These are phyloP conservation scores for Pitta sordida DNA, from an alignment of 2,113 vertebrate species.

Conservation along the genomic window DNA sequence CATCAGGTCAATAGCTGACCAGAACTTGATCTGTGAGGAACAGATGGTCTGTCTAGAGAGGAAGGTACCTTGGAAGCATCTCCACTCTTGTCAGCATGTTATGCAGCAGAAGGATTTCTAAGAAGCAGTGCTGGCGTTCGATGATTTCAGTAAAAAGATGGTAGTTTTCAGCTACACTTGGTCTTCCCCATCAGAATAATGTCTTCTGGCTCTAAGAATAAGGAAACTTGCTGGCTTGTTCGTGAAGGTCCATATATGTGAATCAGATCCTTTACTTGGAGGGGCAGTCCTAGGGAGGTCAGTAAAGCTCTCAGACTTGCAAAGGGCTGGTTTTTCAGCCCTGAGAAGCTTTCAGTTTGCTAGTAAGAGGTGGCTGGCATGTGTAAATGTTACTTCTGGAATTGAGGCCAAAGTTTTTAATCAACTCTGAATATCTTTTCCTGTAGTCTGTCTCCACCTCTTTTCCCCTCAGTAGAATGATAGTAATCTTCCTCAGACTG, in stretches of 20 bases:
- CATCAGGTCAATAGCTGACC: not conserved
- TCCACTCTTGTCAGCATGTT: not conserved
- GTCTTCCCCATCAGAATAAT: not conserved
- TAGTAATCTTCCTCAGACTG: not conserved
- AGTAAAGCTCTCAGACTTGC: not conserved
- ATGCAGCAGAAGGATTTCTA: not conserved
- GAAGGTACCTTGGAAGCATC: not conserved
- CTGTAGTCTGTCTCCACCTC: not conserved
- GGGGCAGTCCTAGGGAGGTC: not conserved
- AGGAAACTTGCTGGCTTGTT: not conserved
- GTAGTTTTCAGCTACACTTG: not conserved
- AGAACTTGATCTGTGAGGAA: not conserved
- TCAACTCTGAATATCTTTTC: not conserved
- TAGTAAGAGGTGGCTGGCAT: not conserved
- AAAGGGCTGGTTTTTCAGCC: not conserved
- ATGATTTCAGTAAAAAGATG: not conserved
- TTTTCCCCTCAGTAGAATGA: not conserved
- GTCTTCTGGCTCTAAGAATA: not conserved
- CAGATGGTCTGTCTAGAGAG: constrained; percentile 24
- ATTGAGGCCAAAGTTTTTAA: not conserved
- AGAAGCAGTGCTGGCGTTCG: not conserved
- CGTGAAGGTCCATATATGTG: not conserved
- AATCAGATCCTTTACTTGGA: not conserved
- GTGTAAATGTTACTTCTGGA: not conserved
- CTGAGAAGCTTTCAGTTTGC: not conserved